Evolutionary conservation across 2,888 invertebrate genomes (phyloP), one percentile per base, ranked within the genome.

Genomic region (Metopia argyrocephala): DNA sequence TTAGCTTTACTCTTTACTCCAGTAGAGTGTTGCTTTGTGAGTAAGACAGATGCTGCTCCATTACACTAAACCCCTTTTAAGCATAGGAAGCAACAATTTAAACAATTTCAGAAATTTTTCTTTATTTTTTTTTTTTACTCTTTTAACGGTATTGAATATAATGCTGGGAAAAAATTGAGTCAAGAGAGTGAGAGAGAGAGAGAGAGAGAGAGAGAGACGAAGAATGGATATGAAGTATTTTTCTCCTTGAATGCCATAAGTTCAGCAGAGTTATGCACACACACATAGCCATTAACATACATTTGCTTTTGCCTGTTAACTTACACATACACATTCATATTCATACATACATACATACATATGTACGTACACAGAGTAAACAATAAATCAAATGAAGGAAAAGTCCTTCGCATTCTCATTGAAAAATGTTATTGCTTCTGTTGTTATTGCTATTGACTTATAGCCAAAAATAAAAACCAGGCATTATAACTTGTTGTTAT

Each of bases 1-100:
- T n/a, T 12, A 50, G n/a, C 5, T 7, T 28, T 61, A 48, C 7
- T 56, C 1, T 25, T 20, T 9, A 23, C 9, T 3, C 18, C 7
- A 57, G 5, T 25, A 5, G 15, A 12, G 2, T 12, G 31, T 12
- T 12, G 9, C 38, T 38, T 4, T 15, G 9, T 38, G 4, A 38
- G 38, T 38, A n/a, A n/a, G n/a, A n/a, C n/a, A n/a, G 15, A 15
- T 38, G 38, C 38, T 38, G 15, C 9, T 15, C 38, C 38, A 15
- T 2, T 38, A 15, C 23, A 23, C 3, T 12, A n/a, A 21, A 48
- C 25, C 46, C 20, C 46, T 61, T 61, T 65, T 48, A 28, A 59
- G 5, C 48, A 57, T 12, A 48, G 18, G 31, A 78, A 78, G 78
- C 81, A 81, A 81, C 78, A 78, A 78, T 75, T 75, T 78, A 18